Evolutionary conservation across 2,113 vertebrate genomes (phyloP), one percentile per base, ranked within the genome.

Genomic region (Diphyllodes magnificus): DNA sequence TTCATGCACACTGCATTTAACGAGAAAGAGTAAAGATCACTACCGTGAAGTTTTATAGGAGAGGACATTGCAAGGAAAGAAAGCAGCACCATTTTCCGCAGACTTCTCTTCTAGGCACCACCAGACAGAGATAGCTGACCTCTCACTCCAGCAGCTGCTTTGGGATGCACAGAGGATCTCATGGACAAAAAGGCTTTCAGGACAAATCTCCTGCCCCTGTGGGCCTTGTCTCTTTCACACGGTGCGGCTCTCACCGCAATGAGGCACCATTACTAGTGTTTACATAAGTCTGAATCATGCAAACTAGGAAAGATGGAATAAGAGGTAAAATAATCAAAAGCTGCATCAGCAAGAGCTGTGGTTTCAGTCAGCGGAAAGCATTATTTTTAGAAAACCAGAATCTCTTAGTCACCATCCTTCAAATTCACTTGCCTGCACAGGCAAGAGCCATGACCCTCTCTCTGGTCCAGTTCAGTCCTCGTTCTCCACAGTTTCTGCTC

Each of bases 281-380:
- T 64, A 88, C 24, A 11, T 45, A 92, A 81, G 59, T n/a, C 93
- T 90, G 75, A 87, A 85, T 93, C 81, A 82, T 14, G 30, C 53
- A 54, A 92, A 75, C 45, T 28, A 65, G 57, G 49, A 60, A 81
- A 87, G 49, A 56, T 13, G 33, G 89, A 86, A 59, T 86, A 90
- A 94, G 61, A 89, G 53, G 73, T 53, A 84, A 87, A 92, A 90
- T 50, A 76, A 80, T 77, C 80, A 95, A 87, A 85, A 93, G 51
- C 54, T 80, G 31, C 79, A 78, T 68, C 82, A 82, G 75, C 40
- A 60, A 95, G 44, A 68, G 27, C 11, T 45, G 86, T 2, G 9
- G 68, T 79, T 95, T 93, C 37, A 73, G 51, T 24, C 69, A 86
- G 53, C 19, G 85, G 66, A 83, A 86, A 93, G 70, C 15, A n/a